Evolutionary conservation across 2,113 vertebrate genomes (phyloP), one percentile per base, ranked within the genome.

Genomic region (Aegithalos caudatus): DNA sequence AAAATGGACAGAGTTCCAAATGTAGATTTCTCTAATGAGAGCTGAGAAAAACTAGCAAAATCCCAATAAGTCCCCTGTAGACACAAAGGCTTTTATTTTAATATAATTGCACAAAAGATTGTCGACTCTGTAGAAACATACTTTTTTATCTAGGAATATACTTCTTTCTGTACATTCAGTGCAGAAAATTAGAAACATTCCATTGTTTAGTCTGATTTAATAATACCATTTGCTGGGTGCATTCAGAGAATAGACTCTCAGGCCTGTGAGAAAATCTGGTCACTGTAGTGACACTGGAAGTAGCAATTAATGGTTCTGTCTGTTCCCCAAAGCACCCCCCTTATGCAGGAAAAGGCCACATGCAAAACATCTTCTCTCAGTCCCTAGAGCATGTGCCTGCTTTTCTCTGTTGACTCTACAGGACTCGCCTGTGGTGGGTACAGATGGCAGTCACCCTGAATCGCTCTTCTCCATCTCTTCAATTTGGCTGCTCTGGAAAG

Each of bases 341-440:
- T 22, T 38, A 33, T 25, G 10, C 13, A 58, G 81, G 51, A 42
- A 64, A 84, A 71, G 31, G 13, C 28, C 33, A 13, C 8, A 7
- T 61, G n/a, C 14, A n/a, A 12, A 58, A 31, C 17, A 45, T 45
- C 11, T 48, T 5, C 21, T 76, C 1, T 14, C 56, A 64, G 7
- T 37, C 85, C 45, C 37, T 51, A 3, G 22, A 25, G 10, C 45
- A 37, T 0, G 7, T 31, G 14, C 37, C 67, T 73, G 51, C 22
- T 93, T 65, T 48, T 51, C 58, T 76, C 40, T 48, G 1, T 6
- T 60, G 31, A 4, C 19, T 64, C 8, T 35, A 0, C 0, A 48
- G 50, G 50, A 42, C 40, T 80, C 0, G 0, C 14, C 24, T 31
- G 44, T 24, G 27, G 10, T 31, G 47, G n/a, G 28, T 23, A 38